Conservation (phyloP, 2,888 invertebrate species). For the Aethes cnicana region DNA sequence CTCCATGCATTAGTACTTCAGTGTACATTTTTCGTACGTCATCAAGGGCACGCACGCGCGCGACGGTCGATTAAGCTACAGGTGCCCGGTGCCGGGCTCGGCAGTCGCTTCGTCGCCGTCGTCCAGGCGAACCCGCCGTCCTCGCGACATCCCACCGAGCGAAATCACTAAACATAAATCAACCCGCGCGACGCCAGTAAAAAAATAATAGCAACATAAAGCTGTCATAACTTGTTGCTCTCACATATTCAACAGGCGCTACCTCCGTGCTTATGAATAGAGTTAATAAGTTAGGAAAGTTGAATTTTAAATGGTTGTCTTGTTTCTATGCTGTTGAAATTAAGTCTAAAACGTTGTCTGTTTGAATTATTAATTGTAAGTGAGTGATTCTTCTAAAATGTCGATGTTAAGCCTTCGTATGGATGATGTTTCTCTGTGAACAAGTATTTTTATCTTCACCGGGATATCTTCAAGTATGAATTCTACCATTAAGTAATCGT, state of each 20-base stretch:
- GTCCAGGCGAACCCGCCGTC: conserved; percentile 41
- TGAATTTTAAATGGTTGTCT: conserved; percentile 54
- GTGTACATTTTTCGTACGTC: conserved; percentile 63
- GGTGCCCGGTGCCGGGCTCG: conserved; percentile 64
- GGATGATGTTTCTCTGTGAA: conserved; percentile 36
- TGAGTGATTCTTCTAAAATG: conserved; percentile 37
- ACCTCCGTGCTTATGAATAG: conserved; percentile 36
- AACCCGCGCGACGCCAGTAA: conserved; percentile 44
- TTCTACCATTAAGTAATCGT: conserved; percentile 23
- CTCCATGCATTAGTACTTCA: conserved; percentile 42
- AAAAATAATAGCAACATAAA: conserved; percentile 41
- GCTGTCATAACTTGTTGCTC: conserved; percentile 46
- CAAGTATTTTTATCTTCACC: conserved; percentile 19
- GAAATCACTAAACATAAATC: conserved; percentile 22
- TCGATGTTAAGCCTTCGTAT: conserved; percentile 39
- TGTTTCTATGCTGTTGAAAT: conserved; percentile 55
- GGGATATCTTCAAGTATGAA: conserved; percentile 7
- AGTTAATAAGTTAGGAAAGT: conserved; percentile 49
- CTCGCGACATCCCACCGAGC: conserved; percentile 2
- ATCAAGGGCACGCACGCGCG: conserved; percentile 78
- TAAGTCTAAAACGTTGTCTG: conserved; percentile 54
- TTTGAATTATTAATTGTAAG: conserved; percentile 40
- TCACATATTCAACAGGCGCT: conserved; percentile 71
- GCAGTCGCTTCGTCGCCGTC: conserved; percentile 64
- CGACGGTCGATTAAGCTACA: conserved; percentile 77